Evolutionary conservation across 2,797 vertebrate species (phyloP), one percentile per base, ranked within the genome.

Genomic region (Semotilus atromaculatus): DNA sequence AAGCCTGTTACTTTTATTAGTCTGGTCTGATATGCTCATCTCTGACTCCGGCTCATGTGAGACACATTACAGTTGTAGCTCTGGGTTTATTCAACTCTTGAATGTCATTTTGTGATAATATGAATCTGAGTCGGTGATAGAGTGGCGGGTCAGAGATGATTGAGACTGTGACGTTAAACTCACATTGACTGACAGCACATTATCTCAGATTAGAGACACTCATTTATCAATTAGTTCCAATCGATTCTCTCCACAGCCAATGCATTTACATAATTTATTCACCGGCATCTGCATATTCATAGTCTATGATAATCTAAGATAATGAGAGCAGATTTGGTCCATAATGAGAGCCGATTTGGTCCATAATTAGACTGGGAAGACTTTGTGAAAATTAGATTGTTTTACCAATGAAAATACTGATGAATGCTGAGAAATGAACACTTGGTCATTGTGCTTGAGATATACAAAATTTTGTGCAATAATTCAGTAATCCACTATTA

Each of bases 121-220:
- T 60, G 91, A 92, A 90, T 89, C 89, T 86, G 91, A 94, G 92
- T 92, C 86, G 85, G 86, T 86, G 88, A 75, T 86, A 91, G 89
- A 92, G 90, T 93, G 93, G 68, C 93, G 90, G 94, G 93, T 94
- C 93, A 92, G 51, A 31, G 88, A 89, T 93, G 93, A 93, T 94
- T 91, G 92, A 90, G 70, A 40, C 29, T 2, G 72, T 72, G 75
- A 23, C 38, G 64, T 73, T 36, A 62, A 23, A 79, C 48, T 31
- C 68, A 36, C 67, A 58, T 58, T 51, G 76, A 58, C 38, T 29
- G 60, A 66, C 53, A 72, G 55, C 77, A 70, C 82, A 45, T 86
- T 71, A 88, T 85, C 60, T n/a, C 43, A 78, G 80, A 93, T 93
- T 90, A 90, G 85, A 81, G 81, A 88, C 86, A 86, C 86, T 85